Evolutionary conservation across 2,797 vertebrate species (phyloP).

Genomic region (Argyrosomus regius): DNA sequence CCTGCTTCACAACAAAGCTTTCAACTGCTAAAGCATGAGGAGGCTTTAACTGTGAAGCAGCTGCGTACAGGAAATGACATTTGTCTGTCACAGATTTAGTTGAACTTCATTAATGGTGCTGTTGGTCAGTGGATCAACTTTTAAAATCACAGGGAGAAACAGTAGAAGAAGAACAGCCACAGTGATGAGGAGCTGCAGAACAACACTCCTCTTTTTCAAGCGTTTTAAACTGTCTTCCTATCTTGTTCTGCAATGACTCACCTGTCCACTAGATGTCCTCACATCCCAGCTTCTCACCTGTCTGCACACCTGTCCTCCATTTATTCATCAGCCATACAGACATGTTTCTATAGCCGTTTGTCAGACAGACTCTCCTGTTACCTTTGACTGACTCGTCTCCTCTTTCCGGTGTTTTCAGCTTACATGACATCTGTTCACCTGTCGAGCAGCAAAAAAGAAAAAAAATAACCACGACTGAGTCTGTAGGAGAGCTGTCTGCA

Average conservation of each 20-base stretch:
- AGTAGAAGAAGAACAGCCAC: no score
- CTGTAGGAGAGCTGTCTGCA: no score
- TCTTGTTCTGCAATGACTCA: not conserved
- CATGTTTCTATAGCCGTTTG: not conserved
- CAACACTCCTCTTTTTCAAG: no score
- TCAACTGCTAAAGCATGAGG: no score
- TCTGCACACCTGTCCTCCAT: constrained; percentile 1
- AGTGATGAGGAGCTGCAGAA: no score
- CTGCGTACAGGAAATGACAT: no score
- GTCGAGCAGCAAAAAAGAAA: not conserved
- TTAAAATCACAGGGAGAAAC: no score
- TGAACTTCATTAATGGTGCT: no score
- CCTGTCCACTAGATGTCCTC: constrained; percentile 19
- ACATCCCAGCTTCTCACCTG: not conserved
- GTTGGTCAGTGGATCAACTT: no score
- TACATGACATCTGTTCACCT: constrained; percentile 2
- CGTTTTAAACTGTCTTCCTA: not conserved
- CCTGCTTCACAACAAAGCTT: no score
- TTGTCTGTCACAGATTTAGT: no score
- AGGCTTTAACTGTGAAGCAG: no score
- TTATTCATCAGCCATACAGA: not conserved
- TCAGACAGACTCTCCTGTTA: not conserved
- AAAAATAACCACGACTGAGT: not conserved
- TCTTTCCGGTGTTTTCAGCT: not conserved
- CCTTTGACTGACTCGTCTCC: not conserved